phyloP scores from a whole-genome alignment of 2,888 invertebrate species.

The Drosophila gaucha region DNA sequence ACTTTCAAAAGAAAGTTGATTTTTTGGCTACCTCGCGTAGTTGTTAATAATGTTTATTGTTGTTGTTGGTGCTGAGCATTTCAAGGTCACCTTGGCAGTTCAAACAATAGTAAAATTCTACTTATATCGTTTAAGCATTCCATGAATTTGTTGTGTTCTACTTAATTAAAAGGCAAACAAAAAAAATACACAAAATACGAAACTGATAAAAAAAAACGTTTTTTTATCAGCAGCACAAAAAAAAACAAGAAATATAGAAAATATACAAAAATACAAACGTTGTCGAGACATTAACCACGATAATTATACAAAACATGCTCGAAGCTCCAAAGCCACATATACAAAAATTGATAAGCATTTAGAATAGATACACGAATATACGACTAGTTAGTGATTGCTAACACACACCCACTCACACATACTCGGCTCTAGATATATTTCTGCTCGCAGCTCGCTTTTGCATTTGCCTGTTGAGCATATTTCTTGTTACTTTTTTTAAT shows the following conservation, averaged over 20 bases:
- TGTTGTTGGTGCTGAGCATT: conserved; percentile 7
- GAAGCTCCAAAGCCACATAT: conserved; percentile 25
- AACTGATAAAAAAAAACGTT: conserved; percentile 64
- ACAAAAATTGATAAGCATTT: conserved; percentile 56
- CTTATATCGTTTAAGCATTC: conserved; percentile 38
- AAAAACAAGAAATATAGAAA: conserved; percentile 25
- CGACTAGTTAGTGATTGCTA: conserved; percentile 39
- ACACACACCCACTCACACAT: neutral
- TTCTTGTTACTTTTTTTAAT: conserved; percentile 25
- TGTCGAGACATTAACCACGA: conserved; percentile 75
- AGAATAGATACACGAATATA: conserved; percentile 50
- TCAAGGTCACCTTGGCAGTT: conserved; percentile 48
- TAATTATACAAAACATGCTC: conserved; percentile 73
- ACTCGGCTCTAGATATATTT: conserved; percentile 18
- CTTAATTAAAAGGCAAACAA: conserved; percentile 78
- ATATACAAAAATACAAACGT: conserved; percentile 27
- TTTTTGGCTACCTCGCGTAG: conserved; percentile 31
- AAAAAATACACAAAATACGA: conserved; percentile 56
- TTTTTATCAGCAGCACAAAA: conserved; percentile 61
- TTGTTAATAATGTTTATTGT: neutral
- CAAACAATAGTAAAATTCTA: conserved; percentile 56
- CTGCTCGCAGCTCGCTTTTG: too few species aligned
- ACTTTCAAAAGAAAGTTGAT: conserved; percentile 65
- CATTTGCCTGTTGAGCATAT: conserved; percentile 30
- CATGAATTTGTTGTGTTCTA: conserved; percentile 65